A percentile compares a stretch with the other conserved stretches of the same genome.
Conservation (phyloP, 1,140 invertebrate genomes). For the Holotrichia oblita region DNA sequence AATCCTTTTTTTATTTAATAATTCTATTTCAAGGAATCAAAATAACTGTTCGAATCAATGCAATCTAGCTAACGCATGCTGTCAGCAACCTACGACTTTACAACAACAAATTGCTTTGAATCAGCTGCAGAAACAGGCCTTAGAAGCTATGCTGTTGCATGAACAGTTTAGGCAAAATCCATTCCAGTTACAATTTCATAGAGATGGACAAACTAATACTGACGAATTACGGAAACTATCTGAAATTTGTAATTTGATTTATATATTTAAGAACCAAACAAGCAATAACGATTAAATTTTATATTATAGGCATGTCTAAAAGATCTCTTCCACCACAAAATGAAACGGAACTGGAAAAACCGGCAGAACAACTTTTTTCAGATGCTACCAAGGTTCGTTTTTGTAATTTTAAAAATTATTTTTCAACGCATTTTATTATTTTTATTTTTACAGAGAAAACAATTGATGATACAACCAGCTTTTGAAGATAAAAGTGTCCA, state of each 20-base stretch:
- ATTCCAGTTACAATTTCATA: constrained; percentile 38
- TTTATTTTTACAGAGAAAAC: background rate
- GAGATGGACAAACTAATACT: constrained; percentile 35
- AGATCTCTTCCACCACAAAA: background rate
- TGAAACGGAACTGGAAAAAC: background rate
- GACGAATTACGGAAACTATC: background rate
- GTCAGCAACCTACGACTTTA: constrained; percentile 27
- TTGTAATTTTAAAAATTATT: background rate
- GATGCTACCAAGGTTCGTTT: background rate
- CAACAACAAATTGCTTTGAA: constrained; percentile 43
- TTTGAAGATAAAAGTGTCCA: background rate
- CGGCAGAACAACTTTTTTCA: background rate
- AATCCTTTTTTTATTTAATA: background rate
- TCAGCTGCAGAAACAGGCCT: constrained; percentile 34
- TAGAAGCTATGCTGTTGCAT: constrained; percentile 39
- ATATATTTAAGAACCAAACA: background rate
- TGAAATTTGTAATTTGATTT: background rate
- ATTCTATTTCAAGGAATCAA: background rate
- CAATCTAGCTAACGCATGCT: background rate
- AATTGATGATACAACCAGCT: background rate
- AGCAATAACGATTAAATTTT: background rate
- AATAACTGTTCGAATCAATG: background rate
- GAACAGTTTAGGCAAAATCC: constrained; percentile 38
- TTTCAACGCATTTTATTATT: background rate
- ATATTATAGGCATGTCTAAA: background rate